Conservation (phyloP, 2,797 vertebrate species). For the Chrysocyon brachyurus region DNA sequence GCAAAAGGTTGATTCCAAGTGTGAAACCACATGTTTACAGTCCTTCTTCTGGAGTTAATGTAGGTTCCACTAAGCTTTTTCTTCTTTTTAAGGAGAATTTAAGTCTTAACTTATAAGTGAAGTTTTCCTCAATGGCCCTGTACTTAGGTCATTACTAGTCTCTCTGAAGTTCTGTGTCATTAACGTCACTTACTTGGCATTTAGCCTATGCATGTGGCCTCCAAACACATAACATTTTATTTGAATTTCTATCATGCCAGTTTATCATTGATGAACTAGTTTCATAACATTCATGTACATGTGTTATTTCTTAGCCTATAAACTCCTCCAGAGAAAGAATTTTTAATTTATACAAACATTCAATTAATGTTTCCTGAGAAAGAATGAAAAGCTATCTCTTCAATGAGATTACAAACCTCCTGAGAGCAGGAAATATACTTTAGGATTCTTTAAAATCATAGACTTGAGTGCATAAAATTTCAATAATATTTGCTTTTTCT, state of each 20-base stretch:
- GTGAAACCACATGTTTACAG: neutral
- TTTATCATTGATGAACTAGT: constrained; percentile 2
- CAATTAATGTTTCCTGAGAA: constrained; percentile 32
- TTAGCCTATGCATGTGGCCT: neutral
- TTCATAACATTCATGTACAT: neutral
- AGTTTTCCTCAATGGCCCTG: neutral
- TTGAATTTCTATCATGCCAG: constrained; percentile 1
- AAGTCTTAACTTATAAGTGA: constrained; percentile 9
- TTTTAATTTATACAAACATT: constrained; percentile 34
- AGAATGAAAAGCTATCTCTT: constrained; percentile 1
- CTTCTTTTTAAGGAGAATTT: constrained; percentile 36
- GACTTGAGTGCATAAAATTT: neutral
- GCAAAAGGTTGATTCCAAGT: neutral
- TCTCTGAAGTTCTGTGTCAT: neutral
- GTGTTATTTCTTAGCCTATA: constrained; percentile 26
- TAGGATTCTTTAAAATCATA: constrained; percentile 30
- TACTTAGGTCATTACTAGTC: neutral
- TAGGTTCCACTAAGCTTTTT: neutral
- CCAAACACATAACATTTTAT: constrained; percentile 1
- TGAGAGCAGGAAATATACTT: constrained; percentile 4
- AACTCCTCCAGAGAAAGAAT: neutral
- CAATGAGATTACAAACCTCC: neutral
- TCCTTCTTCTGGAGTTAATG: neutral
- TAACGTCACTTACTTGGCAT: neutral
- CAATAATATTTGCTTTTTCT: neutral